Percentiles rank a stretch among this genome's conserved stretches.
phyloP scores from a whole-genome alignment of 2,113 vertebrate genomes.

The Gymnorhina tibicen region DNA sequence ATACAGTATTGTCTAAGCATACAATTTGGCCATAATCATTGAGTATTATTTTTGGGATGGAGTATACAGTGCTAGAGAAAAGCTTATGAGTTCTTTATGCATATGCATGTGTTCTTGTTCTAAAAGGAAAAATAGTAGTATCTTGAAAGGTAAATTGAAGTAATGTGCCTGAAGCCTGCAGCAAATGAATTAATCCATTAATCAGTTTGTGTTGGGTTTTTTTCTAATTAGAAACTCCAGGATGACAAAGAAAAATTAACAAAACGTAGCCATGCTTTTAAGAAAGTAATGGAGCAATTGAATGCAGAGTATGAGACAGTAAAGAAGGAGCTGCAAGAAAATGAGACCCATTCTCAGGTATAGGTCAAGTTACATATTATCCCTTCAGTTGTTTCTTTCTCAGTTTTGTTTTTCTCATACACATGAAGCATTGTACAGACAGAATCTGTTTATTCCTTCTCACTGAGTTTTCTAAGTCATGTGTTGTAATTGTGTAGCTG shows the following conservation, averaged over 20 bases:
- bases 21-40: background rate
- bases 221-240: slow-evolving; percentile 82
- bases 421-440: background rate
- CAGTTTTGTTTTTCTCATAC: background rate
- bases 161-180: background rate
- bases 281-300: slow-evolving; percentile 79
- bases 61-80: background rate
- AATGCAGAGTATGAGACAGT: slow-evolving; percentile 77
- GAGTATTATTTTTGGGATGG: background rate
- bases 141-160: background rate
- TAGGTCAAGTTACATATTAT: background rate
- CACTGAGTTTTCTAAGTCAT: background rate
- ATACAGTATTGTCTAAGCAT: background rate
- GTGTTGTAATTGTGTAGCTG: background rate
- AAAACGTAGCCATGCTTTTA: slow-evolving; percentile 74
- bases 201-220: background rate
- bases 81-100: background rate
- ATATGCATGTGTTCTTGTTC: background rate
- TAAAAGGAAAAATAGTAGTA: background rate
- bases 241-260: slow-evolving; percentile 78
- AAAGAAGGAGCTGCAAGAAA: slow-evolving; percentile 85
- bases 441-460: background rate
- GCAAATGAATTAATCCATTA: background rate
- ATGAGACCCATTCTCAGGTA: slow-evolving; percentile 93
- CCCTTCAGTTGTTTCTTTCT: background rate